Percentiles rank a stretch among this genome's conserved stretches.
phyloP scores from a whole-genome alignment of 2,113 vertebrate genomes.

The Pterocles burchelli region DNA sequence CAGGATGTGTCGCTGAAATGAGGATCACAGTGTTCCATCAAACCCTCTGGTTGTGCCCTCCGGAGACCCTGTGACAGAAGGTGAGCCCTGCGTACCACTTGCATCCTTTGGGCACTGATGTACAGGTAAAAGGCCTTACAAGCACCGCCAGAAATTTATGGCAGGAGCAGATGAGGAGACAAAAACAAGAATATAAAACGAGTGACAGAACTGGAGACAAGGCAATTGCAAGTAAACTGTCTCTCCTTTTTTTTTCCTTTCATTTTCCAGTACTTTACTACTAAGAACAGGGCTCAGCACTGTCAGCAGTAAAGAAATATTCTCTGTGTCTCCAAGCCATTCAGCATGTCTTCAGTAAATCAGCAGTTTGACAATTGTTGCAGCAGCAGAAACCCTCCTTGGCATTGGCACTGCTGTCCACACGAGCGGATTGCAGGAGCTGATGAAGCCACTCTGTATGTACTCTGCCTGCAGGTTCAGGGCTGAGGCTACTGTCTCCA shows the following conservation, averaged over 20 bases:
- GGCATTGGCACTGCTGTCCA: neutral
- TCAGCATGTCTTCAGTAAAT: neutral
- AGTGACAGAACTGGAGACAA: constrained; percentile 1
- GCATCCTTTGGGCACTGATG: neutral
- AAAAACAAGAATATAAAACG: constrained; percentile 23
- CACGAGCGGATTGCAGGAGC: neutral
- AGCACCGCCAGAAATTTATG: constrained; percentile 8
- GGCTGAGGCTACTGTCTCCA: neutral
- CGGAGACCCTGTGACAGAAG: neutral
- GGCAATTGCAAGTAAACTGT: constrained; percentile 11
- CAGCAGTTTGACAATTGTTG: neutral
- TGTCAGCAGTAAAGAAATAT: neutral
- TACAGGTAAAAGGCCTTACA: neutral
- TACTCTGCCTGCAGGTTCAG: neutral
- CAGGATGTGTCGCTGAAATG: constrained; percentile 1
- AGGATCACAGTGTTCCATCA: constrained; percentile 30
- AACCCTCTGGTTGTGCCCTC: neutral
- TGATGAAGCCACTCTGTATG: neutral
- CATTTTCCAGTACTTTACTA: neutral
- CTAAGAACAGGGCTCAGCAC: neutral
- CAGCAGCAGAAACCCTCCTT: neutral
- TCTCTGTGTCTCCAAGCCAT: neutral
- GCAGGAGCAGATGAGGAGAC: constrained; percentile 7
- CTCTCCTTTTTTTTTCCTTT: neutral
- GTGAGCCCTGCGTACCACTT: neutral